Evolutionary conservation across 53 echinoderm and acorn worm species (phyloP).

Genomic region (Pentamera pediparva): DNA sequence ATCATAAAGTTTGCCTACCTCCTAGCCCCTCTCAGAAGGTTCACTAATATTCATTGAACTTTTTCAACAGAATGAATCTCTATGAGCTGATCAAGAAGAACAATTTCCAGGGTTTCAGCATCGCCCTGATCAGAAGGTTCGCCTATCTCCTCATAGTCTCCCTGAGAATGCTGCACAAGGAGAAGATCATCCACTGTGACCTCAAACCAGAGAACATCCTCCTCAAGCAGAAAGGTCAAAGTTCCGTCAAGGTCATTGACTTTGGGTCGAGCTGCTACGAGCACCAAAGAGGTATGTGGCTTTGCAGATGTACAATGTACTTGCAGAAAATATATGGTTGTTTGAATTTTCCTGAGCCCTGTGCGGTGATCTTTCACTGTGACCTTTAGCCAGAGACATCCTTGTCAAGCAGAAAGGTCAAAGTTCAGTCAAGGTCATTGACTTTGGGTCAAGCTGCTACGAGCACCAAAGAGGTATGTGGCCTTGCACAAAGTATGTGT

Average conservation of each 20-base stretch:
- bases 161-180: constrained; percentile 67
- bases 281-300: constrained; percentile 84
- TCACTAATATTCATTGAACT: neutral
- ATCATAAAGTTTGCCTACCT: constrained; percentile 84
- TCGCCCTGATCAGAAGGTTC: constrained; percentile 85
- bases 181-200: constrained; percentile 91
- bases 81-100: constrained; percentile 98
- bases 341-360: too few relatives aligned
- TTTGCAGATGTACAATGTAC: too few relatives aligned
- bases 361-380: constrained; percentile 84
- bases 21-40: constrained; percentile 69
- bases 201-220: constrained; percentile 94
- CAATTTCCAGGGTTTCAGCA: constrained; percentile 95
- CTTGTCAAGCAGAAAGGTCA: constrained; percentile 72
- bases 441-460: constrained; percentile 96
- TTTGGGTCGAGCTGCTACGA: constrained; percentile 97
- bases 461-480: constrained; percentile 96
- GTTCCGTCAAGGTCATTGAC: too few relatives aligned
- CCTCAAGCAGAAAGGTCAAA: constrained; percentile 81
- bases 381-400: constrained; percentile 95
- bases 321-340: too few relatives aligned
- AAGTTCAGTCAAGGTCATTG: too few relatives aligned
- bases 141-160: constrained; percentile 80
- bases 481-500: too few relatives aligned
- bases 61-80: constrained; percentile 72